These are phyloP conservation scores for Phyllostomus hastatus DNA, from an alignment of 2,113 vertebrate species.

Conservation along the genomic window DNA sequence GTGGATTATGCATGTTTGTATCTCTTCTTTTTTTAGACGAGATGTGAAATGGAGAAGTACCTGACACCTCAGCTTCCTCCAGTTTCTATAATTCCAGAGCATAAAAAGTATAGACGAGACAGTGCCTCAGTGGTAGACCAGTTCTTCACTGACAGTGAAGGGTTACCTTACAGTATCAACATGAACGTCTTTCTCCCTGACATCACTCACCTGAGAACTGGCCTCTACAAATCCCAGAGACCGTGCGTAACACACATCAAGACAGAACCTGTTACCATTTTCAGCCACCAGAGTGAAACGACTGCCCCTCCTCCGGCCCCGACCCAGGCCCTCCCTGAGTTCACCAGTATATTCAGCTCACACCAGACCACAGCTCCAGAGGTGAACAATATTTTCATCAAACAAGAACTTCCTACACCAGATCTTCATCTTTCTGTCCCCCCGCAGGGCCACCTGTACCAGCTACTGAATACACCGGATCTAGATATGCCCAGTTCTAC, in stretches of 20 bases:
- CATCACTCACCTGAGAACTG: slow-evolving; percentile 91
- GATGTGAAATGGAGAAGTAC: slow-evolving; percentile 96
- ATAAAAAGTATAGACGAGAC: slow-evolving; percentile 91
- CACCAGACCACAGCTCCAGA: slow-evolving; percentile 81
- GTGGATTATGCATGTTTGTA: slow-evolving; percentile 53
- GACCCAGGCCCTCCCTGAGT: slow-evolving; percentile 85
- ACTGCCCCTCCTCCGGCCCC: slow-evolving; percentile 76
- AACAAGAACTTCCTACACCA: slow-evolving; percentile 92
- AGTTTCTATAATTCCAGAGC: slow-evolving; percentile 81
- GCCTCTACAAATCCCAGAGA: slow-evolving; percentile 90
- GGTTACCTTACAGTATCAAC: slow-evolving; percentile 94
- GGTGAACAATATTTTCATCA: slow-evolving; percentile 89
- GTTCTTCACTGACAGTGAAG: slow-evolving; percentile 91
- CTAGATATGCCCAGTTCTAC: slow-evolving; percentile 87
- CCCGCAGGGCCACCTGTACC: slow-evolving; percentile 93
- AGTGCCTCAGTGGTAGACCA: slow-evolving; percentile 89
- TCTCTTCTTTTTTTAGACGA: slow-evolving; percentile 84
- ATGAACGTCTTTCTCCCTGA: slow-evolving; percentile 96
- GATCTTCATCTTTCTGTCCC: slow-evolving; percentile 87
- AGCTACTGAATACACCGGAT: slow-evolving; percentile 93
- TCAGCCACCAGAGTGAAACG: slow-evolving; percentile 87
- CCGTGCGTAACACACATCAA: slow-evolving; percentile 90
- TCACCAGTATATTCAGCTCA: slow-evolving; percentile 90
- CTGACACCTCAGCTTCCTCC: slow-evolving; percentile 85
- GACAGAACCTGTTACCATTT: slow-evolving; percentile 88